Base-by-base conservation (phyloP, 2,888 invertebrate species). In the Smittia sp. region DNA sequence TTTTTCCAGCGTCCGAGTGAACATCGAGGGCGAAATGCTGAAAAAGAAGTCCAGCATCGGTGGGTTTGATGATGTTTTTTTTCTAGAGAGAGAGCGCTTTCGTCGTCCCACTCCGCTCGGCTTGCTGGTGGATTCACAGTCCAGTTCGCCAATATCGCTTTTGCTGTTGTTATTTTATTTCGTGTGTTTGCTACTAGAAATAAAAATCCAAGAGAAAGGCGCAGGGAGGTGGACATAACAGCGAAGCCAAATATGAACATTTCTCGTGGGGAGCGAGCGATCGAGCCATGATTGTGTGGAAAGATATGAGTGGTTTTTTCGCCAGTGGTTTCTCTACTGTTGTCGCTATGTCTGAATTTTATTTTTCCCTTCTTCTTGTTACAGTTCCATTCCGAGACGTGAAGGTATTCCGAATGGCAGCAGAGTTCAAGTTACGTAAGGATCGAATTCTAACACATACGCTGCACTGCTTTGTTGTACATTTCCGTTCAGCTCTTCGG, bases 231-330 rank as follows among this genome's bases (percentile, higher is more conserved):
- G n/a, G n/a, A 46, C 6, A 46, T 15, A 46, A 46, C 46, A 46
- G 46, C 46, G 46, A 46, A 46, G 46, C 46, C 46, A 46, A 46
- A 46, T 46, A 46, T 46, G 46, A 46, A 46, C 46, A 46, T 46
- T 46, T 46, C 32, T 32, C 46, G 46, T 46, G 46, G 46, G 46
- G 46, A 46, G 46, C 11, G 15, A 46, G 11, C 11, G 15, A 46
- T 7, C 11, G 46, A 46, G 46, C 46, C 46, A 46, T 46, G 46
- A 46, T 46, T 46, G 46, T 46, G 46, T 46, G 46, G 46, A 46
- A 46, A 46, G 46, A 46, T 46, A 46, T 46, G 46, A 46, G 46
- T 46, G 46, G 46, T 46, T 46, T 46, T 46, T 32, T 46, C 15
- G 46, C 46, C 46, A 46, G 46, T 46, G 46, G 46, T 46, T 46